phyloP scores from a whole-genome alignment of 2,888 invertebrate species.

The Scaeva pyrastri region DNA sequence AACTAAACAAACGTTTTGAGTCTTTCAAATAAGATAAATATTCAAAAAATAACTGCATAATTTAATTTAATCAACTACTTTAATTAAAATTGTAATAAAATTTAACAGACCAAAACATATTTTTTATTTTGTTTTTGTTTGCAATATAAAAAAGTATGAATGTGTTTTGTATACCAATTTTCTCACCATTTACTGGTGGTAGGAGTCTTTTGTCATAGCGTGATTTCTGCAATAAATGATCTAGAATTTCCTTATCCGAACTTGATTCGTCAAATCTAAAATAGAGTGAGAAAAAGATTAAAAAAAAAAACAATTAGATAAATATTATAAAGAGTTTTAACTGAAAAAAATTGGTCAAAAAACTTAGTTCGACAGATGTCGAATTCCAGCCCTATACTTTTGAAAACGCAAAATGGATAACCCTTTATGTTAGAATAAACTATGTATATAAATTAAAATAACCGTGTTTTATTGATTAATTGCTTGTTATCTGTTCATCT shows the following conservation, averaged over 20 bases:
- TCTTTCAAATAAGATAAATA: too few species aligned
- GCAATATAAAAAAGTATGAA: conserved; percentile 40
- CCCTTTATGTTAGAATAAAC: too few species aligned
- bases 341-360: too few species aligned
- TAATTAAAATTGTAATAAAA: neutral
- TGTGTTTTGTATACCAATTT: conserved; percentile 42
- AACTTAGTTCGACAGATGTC: too few species aligned
- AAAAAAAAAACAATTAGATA: neutral
- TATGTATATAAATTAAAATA: too few species aligned
- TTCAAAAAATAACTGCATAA: too few species aligned
- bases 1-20: too few species aligned
- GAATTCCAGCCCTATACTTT: too few species aligned
- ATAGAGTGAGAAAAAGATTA: conserved; percentile 50
- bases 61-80: neutral
- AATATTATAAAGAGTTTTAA: neutral
- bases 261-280: conserved; percentile 94
- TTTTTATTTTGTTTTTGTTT: conserved; percentile 5
- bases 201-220: conserved; percentile 96
- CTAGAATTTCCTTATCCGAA: conserved; percentile 96
- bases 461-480: too few species aligned
- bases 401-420: too few species aligned
- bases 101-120: conserved; percentile 42
- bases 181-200: conserved; percentile 94
- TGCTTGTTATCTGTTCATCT: too few species aligned
- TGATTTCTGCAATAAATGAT: conserved; percentile 93